These are phyloP conservation scores for Chouioia cunea DNA, from an alignment of 2,888 invertebrate genomes.

Conservation along the genomic window DNA sequence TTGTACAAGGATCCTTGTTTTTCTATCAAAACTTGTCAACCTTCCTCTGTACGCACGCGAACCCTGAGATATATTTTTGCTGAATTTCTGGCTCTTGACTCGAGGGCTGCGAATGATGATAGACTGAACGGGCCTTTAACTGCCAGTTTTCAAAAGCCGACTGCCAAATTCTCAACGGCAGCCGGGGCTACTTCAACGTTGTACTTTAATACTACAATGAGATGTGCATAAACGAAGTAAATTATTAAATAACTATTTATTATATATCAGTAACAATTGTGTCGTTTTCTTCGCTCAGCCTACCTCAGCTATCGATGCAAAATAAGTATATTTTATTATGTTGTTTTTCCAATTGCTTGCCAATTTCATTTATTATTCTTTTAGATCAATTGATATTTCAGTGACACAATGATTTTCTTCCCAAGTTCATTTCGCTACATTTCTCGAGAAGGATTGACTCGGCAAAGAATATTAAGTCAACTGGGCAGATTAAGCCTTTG, in stretches of 20 bases:
- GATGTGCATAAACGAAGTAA: conserved; percentile 57
- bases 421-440: too few species aligned
- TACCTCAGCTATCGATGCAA: not conserved
- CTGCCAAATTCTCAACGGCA: conserved; percentile 12
- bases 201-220: conserved; percentile 45
- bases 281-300: not conserved
- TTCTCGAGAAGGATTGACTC: too few species aligned
- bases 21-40: conserved; percentile 6
- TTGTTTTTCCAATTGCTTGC: too few species aligned
- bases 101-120: conserved; percentile 40
- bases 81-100: conserved; percentile 38
- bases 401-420: too few species aligned
- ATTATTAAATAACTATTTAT: conserved; percentile 67
- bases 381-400: too few species aligned
- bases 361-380: too few species aligned
- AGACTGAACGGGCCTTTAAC: conserved; percentile 48
- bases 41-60: conserved; percentile 24
- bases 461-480: too few species aligned
- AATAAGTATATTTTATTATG: conserved; percentile 5
- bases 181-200: conserved; percentile 35
- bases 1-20: conserved; percentile 25
- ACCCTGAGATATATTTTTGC: conserved; percentile 35
- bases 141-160: conserved; percentile 38
- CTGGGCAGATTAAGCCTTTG: too few species aligned
- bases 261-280: conserved; percentile 50